Percentiles rank a stretch among this genome's conserved stretches.
Conservation (phyloP, 1,140 invertebrate genomes). For the Mylabris phalerata region DNA sequence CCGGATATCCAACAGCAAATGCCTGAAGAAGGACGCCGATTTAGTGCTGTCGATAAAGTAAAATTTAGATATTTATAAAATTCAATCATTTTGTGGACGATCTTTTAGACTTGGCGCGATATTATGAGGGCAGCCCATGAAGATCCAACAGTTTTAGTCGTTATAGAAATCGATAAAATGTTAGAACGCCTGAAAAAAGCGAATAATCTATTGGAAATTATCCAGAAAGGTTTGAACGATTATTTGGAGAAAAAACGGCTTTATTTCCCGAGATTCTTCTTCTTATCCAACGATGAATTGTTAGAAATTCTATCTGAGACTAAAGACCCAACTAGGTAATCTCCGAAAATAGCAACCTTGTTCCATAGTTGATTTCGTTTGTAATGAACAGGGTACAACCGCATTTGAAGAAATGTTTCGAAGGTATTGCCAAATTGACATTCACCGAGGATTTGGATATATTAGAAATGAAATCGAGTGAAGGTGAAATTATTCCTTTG, state of each 20-base stretch:
- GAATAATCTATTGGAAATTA: slow-evolving; percentile 67
- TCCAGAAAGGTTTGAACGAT: slow-evolving; percentile 80
- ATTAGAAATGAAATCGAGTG: slow-evolving; percentile 76
- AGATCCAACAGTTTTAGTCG: slow-evolving; percentile 68
- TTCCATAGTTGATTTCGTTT: too few species aligned
- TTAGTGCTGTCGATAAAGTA: slow-evolving; percentile 58
- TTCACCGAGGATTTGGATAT: slow-evolving; percentile 77
- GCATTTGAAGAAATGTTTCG: slow-evolving; percentile 89
- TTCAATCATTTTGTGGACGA: slow-evolving; percentile 61
- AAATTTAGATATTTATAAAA: slow-evolving; percentile 49
- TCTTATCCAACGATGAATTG: slow-evolving; percentile 93
- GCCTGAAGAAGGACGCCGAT: slow-evolving; percentile 80
- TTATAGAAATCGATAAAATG: slow-evolving; percentile 62
- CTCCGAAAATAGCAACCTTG: too few species aligned
- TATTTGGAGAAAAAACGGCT: slow-evolving; percentile 90
- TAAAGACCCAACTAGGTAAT: slow-evolving; percentile 60
- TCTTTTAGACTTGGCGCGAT: slow-evolving; percentile 39
- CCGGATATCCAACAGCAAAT: slow-evolving; percentile 91
- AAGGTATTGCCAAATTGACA: slow-evolving; percentile 62
- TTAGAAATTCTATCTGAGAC: slow-evolving; percentile 90
- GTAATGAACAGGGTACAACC: slow-evolving; percentile 67
- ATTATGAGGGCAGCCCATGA: slow-evolving; percentile 62
- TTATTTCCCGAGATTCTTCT: slow-evolving; percentile 90
- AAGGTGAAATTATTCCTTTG: slow-evolving; percentile 72
- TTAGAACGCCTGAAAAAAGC: slow-evolving; percentile 69